Evolutionary conservation across 2,113 vertebrate species (phyloP), one percentile per base, ranked within the genome.

Genomic region (Oophaga pumilio): DNA sequence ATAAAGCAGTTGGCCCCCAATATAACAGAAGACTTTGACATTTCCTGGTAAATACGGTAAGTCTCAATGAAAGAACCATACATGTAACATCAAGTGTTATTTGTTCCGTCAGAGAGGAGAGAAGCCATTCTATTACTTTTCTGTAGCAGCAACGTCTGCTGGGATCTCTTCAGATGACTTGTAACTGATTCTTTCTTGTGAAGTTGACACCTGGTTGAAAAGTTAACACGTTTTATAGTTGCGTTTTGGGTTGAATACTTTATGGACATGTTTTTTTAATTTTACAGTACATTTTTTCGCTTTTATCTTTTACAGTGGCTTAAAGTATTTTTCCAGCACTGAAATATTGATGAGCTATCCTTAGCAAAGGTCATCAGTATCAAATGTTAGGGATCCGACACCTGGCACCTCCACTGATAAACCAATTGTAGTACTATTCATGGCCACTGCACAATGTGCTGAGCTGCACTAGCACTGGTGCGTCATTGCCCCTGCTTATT

Each of bases 21-120:
- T 9, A 77, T 15, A 81, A 62, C 10, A 4, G 18, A 43, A 18
- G 18, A 14, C 28, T 0, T 9, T 64, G 59, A 77, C 28, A 43
- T 78, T 77, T 86, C 73, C 60, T 71, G 43, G 76, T 80, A 68
- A 60, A 85, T 74, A n/a, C n/a, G n/a, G n/a, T n/a, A 76, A 71
- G 76, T 78, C 76, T 86, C n/a, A 86, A 79, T 53, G 52, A 59
- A n/a, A 59, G 15, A n/a, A 24, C 52, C 4, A 28, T 26, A 20
- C 77, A 14, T 43, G 24, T 71, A 53, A 43, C 49, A 68, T 69
- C 52, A 53, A 86, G 64, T 59, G 76, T 66, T 28, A 86, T 86
- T 80, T 81, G 50, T 20, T 57, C 76, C 52, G 9, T 66, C 64
- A 20, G 66, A 73, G 85, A 68, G 85, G 59, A 71, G 18, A 71